Percentiles rank a stretch among this genome's conserved stretches.
phyloP scores from a whole-genome alignment of 2,797 vertebrate species.

The Glossophaga mutica region DNA sequence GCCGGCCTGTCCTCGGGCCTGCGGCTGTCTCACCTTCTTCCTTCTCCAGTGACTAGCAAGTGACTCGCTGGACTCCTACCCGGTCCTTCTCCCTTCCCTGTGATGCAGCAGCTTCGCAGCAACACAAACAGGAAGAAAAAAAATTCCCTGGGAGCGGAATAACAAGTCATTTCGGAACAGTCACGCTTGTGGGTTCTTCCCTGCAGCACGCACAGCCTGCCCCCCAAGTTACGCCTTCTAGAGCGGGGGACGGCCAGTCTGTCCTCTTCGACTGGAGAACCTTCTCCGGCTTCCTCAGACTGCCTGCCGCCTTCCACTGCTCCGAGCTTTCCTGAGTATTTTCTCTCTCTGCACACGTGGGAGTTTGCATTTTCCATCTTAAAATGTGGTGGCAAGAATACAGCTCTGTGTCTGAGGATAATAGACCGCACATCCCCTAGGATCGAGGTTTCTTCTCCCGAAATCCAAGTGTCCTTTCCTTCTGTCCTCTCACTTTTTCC shows the following conservation, averaged over 20 bases:
- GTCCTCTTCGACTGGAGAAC: not conserved
- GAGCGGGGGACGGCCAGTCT: not conserved
- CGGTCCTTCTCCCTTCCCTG: not conserved
- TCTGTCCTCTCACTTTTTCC: accelerated
- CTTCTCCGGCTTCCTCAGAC: not conserved
- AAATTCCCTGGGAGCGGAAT: not conserved
- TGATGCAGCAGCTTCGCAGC: not conserved
- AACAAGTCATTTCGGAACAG: not conserved
- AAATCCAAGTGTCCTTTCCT: not conserved
- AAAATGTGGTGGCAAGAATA: not conserved
- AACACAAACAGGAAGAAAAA: not conserved
- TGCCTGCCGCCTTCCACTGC: not conserved
- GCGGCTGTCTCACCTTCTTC: not conserved
- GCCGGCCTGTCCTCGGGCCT: no score
- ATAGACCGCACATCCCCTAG: not conserved
- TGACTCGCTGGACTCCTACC: not conserved
- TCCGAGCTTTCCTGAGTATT: not conserved
- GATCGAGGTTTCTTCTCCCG: not conserved
- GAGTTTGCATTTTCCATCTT: not conserved
- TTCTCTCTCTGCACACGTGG: not conserved
- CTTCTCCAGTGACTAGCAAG: not conserved
- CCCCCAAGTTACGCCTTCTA: not conserved
- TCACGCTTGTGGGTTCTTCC: accelerated
- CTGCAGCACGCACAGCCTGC: not conserved
- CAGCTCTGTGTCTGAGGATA: not conserved